Evolutionary conservation across 2,888 invertebrate species (phyloP), one percentile per base, ranked within the genome.

Genomic region (Drosophila longiperda): DNA sequence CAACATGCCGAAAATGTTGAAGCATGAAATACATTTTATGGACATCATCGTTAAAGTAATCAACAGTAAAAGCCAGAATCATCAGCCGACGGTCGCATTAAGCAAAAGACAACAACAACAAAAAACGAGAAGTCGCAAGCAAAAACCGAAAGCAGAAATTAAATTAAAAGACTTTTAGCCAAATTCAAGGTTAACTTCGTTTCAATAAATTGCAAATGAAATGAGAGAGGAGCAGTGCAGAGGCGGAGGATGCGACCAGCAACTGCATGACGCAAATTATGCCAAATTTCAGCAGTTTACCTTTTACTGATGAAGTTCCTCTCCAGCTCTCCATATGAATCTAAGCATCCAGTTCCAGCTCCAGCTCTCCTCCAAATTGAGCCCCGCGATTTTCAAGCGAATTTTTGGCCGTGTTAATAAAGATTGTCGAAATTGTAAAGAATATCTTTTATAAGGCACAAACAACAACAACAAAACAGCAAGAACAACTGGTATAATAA

Each of bases 101-200:
- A 61, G 26, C 65, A 42, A 52, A 65, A 42, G 53, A 58, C 29
- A 20, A 53, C 49, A 59, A 23, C 50, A 17, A 52, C 4, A 33
- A 53, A 66, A 61, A 60, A 63, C 62, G 55, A 53, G 55, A 69
- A 73, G 62, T 60, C 80, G 68, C 82, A 69, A 75, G 71, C 54
- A 36, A 36, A 45, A 72, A 70, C 75, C 70, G 73, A 75, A 70
- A 80, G 83, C 77, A 75, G 77, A 45, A 82, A 78, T 88, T 88
- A 90, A 90, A 87, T 83, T 86, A 90, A 86, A 78, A 87, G 87
- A 87, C 87, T 87, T 87, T 87, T 88, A 90, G 83, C 89, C 89
- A 87, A 90, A 83, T 90, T 90, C 90, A 87, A 87, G 87, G 87
- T 87, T 87, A 87, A 83, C 87, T 89, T 89, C 89, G 89, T 88